Base-by-base conservation (phyloP, 1,140 invertebrate species). In the Pteromalus puparum region DNA sequence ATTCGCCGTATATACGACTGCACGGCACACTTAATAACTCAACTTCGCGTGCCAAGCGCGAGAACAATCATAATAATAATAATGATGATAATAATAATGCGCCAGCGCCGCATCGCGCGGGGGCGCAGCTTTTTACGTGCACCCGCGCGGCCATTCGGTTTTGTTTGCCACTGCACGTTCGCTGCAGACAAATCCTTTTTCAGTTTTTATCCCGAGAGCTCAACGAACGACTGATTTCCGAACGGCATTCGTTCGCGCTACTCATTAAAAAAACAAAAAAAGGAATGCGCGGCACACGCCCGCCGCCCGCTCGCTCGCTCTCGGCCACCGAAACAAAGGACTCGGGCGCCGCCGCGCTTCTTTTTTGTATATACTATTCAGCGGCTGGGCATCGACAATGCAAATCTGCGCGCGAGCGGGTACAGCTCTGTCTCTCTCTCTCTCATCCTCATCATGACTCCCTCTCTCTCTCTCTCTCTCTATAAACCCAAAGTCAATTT, bases 191-290 rank as follows among this genome's bases (percentile, higher is more conserved):
- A 84, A 79, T 84, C 76, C 68, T 75, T 79, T 74, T 72, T 84
- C 42, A 12, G 6, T 53, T 74, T 83, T 77, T 73, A 42, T 70
- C 68, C 15, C 34, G 68, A 48, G 28, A 68, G 46, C 26, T 26
- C 67, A 30, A 30, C 67, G 78, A 67, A 61, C 83, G 72, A 82
- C 82, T 86, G 86, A 87, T 87, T 87, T 87, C 81, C 85, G 84
- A 87, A 87, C 85, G 77, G 74, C 46, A 38, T 74, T 81, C 65
- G 74, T 73, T 83, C 65, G 83, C 65, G 79, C 74, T 70, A 80
- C 82, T 87, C 86, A 81, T 87, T 87, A 82, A 85, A 84, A 86
- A 79, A 84, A 79, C 53, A 82, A 78, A 77, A 48, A 83, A 80
- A 74, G 74, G 26, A 72, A 53, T 42, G 18, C n/a, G 67, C 34